Base-by-base conservation (phyloP, 2,888 invertebrate species). In the Parascotia fuliginaria region DNA sequence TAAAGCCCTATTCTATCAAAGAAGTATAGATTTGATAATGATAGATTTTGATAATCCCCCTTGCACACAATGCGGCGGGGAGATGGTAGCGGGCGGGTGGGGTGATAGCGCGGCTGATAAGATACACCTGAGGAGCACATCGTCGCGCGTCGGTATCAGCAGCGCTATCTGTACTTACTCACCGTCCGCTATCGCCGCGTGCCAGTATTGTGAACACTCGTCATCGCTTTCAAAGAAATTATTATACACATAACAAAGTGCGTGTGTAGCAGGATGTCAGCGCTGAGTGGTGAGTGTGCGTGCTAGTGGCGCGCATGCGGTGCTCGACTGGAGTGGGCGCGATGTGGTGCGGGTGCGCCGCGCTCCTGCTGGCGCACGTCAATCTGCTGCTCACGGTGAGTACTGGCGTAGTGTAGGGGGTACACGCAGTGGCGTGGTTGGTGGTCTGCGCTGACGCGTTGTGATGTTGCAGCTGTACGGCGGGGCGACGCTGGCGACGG, bases 381-480 rank as follows among this genome's bases (percentile, higher is more conserved):
- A 85, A 78, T 62, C 59, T 89, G 49, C 52, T 87, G 59, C 79
- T 89, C 14, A 79, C 79, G 72, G 89, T 89, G 55, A 79, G 80
- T 67, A n/a, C n/a, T n/a, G n/a, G 24, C 15, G 9, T 19, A 3
- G 19, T 19, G 19, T 19, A 19, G 19, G n/a, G n/a, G n/a, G n/a
- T n/a, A n/a, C 19, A 19, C 19, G 2, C 5, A 3, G 19, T 19
- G 19, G 19, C 2, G 34, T 5, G 31, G 34, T 9, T 16, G 16
- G 22, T n/a, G 28, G 11, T 0, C 3, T 9, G 13, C 3, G 3
- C 12, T 0, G 16, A 9, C 9, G 9, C 19, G 3, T 2, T 19
- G 19, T 19, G 28, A 34, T 36, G 38, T 48, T 37, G 37, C 64
- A 83, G 83, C 9, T 79, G 68, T 64, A 64, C 70, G 81, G 74